These are phyloP conservation scores for Chaunax sp. DNA, from an alignment of 2,797 vertebrate species.

Conservation along the genomic window DNA sequence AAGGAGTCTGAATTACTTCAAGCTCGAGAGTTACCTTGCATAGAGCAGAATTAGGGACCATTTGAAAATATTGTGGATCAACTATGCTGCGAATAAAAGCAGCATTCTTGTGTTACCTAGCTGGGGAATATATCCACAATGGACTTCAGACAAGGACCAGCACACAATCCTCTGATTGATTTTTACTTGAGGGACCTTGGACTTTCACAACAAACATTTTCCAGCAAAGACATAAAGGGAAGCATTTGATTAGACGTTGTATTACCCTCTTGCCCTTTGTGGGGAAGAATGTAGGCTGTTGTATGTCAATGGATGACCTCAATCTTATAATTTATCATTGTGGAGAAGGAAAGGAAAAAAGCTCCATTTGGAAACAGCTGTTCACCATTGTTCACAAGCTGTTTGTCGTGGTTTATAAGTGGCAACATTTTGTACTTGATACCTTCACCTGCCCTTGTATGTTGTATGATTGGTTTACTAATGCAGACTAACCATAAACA, in stretches of 20 bases:
- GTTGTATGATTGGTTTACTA: constrained; percentile 13
- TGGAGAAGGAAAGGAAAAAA: constrained; percentile 62
- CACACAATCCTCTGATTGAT: constrained; percentile 83
- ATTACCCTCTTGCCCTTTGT: constrained; percentile 82
- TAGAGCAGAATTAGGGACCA: constrained; percentile 87
- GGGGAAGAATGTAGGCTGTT: constrained; percentile 78
- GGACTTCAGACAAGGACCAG: constrained; percentile 85
- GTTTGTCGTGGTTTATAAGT: constrained; percentile 53
- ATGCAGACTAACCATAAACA: constrained; percentile 37
- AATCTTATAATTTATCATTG: constrained; percentile 78
- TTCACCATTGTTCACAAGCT: constrained; percentile 68
- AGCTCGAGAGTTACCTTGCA: constrained; percentile 85
- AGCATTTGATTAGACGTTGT: constrained; percentile 80
- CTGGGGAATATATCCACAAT: constrained; percentile 86
- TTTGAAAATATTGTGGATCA: constrained; percentile 90
- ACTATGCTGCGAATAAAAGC: constrained; percentile 84
- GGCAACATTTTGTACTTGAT: constrained; percentile 44
- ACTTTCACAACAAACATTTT: constrained; percentile 84
- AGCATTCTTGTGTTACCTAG: constrained; percentile 87
- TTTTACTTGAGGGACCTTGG: constrained; percentile 87
- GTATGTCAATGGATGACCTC: constrained; percentile 79
- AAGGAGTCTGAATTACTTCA: constrained; percentile 85
- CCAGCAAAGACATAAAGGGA: constrained; percentile 78
- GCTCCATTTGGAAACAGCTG: constrained; percentile 63
- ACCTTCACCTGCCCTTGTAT: constrained; percentile 46